phyloP scores from a whole-genome alignment of 2,888 invertebrate genomes.

The Aporophyla lueneburgensis region DNA sequence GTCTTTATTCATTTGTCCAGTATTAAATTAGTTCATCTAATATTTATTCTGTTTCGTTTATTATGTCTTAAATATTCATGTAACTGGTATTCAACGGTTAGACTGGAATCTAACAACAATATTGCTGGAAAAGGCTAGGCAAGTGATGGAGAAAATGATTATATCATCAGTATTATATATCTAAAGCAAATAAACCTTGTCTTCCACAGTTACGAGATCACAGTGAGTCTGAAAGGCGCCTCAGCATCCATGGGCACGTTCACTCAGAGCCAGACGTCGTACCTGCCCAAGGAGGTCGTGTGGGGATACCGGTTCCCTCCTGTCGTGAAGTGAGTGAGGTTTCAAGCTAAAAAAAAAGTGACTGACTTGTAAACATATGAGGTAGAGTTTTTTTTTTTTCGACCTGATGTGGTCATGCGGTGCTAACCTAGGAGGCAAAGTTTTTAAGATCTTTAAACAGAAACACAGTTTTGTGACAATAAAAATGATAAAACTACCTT shows the following conservation, averaged over 20 bases:
- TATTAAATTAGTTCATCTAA: neutral
- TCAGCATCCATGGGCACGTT: constrained; percentile 94
- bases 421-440: too few relatives aligned
- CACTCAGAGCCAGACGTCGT: constrained; percentile 94
- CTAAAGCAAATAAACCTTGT: neutral
- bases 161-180: too few relatives aligned
- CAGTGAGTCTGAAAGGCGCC: constrained; percentile 95
- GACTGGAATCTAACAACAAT: neutral
- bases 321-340: constrained; percentile 91
- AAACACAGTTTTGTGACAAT: neutral
- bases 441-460: neutral
- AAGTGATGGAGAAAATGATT: neutral
- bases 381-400: too few relatives aligned
- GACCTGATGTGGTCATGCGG: too few relatives aligned
- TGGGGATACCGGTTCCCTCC: constrained; percentile 96
- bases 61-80: too few relatives aligned
- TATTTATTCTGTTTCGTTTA: neutral
- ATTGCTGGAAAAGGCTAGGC: neutral
- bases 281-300: constrained; percentile 94
- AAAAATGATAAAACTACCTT: too few relatives aligned
- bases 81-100: neutral
- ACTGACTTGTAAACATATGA: too few relatives aligned
- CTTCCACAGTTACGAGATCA: constrained; percentile 93
- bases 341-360: neutral
- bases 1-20: neutral